These are phyloP conservation scores for Ophion ellenae DNA, from an alignment of 2,888 invertebrate genomes.

Conservation along the genomic window DNA sequence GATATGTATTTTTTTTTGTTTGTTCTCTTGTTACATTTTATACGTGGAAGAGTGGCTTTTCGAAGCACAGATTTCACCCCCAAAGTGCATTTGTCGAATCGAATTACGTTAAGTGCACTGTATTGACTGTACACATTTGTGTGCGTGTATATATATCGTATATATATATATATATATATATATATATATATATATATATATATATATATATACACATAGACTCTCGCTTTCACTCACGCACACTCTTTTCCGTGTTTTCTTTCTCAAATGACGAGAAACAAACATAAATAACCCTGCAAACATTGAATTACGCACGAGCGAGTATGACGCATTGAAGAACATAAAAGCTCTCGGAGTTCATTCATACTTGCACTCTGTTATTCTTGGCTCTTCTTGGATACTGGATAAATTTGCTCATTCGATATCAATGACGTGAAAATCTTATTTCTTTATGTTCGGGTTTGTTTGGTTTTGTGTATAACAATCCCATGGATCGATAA, in stretches of 20 bases:
- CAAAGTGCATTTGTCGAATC: constrained; percentile 20
- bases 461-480: background rate
- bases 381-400: background rate
- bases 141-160: background rate
- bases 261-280: constrained; percentile 1
- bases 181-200: background rate
- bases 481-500: background rate
- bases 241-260: constrained; percentile 16
- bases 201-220: background rate
- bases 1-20: background rate
- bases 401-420: background rate
- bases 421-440: background rate
- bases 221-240: constrained; percentile 1
- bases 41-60: constrained; percentile 21
- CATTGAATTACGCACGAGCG: constrained; percentile 44
- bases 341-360: constrained; percentile 33
- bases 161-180: background rate
- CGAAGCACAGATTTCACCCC: background rate
- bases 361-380: background rate
- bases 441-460: background rate
- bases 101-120: constrained; percentile 37
- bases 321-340: constrained; percentile 16
- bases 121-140: background rate
- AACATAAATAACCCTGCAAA: constrained; percentile 54
- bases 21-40: constrained; percentile 29